Conservation (phyloP, 2,888 invertebrate species). For the Drosophila conformis region DNA sequence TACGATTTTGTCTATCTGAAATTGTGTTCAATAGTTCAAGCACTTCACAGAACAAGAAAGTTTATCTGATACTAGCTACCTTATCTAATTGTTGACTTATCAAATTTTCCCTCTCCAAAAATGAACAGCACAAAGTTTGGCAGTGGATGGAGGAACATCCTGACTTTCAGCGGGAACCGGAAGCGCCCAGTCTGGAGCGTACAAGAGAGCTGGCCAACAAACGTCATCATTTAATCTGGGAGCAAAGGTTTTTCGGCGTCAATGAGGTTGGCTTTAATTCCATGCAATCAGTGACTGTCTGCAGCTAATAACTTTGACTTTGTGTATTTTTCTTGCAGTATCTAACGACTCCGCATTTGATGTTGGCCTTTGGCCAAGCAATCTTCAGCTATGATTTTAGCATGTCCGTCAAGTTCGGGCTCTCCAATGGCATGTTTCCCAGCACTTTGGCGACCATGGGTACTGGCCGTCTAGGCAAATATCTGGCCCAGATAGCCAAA, state of each 20-base stretch:
- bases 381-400: constrained; percentile 87
- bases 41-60: not conserved
- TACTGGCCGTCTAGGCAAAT: constrained; percentile 87
- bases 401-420: constrained; percentile 88
- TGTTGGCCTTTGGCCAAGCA: constrained; percentile 86
- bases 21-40: constrained; percentile 15
- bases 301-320: not conserved
- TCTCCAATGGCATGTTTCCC: constrained; percentile 89
- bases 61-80: constrained; percentile 5
- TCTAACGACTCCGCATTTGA: constrained; percentile 85
- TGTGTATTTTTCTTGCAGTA: constrained; percentile 82
- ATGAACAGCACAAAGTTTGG: constrained; percentile 86
- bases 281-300: not conserved
- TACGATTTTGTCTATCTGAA: constrained; percentile 20
- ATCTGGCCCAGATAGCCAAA: constrained; percentile 83
- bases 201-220: constrained; percentile 87
- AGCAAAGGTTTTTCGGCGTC: constrained; percentile 86
- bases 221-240: constrained; percentile 88
- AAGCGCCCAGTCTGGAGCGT: constrained; percentile 86
- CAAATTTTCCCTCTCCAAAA: constrained; percentile 7
- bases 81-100: constrained; percentile 43
- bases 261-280: constrained; percentile 62
- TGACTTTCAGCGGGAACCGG: constrained; percentile 86
- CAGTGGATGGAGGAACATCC: constrained; percentile 87
- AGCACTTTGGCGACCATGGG: constrained; percentile 89